Percentiles rank a stretch among this genome's conserved stretches.
phyloP scores from a whole-genome alignment of 2,888 invertebrate genomes.

The Phlogophora meticulosa region DNA sequence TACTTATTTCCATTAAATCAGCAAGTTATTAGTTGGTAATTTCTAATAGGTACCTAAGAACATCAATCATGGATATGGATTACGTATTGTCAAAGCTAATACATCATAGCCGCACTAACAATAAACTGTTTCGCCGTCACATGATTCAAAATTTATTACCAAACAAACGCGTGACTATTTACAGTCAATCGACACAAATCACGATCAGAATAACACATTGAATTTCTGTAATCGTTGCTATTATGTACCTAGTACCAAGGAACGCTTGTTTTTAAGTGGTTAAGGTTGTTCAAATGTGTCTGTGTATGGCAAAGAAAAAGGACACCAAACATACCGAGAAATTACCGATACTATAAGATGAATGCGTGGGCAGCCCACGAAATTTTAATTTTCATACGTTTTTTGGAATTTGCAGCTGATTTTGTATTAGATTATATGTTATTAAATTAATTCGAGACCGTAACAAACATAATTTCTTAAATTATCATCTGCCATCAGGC shows the following conservation, averaged over 20 bases:
- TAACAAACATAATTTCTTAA: too few relatives aligned
- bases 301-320: not conserved
- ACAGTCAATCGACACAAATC: constrained; percentile 28
- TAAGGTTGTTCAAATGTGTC: not conserved
- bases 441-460: too few relatives aligned
- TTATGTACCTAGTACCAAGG: not conserved
- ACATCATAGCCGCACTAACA: constrained; percentile 27
- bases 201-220: constrained; percentile 1
- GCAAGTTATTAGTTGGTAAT: constrained; percentile 10
- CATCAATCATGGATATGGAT: constrained; percentile 33
- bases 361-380: too few relatives aligned
- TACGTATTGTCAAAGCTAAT: constrained; percentile 39
- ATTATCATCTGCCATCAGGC: too few relatives aligned
- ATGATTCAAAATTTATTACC: constrained; percentile 41
- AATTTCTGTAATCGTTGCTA: constrained; percentile 4
- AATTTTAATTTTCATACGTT: too few relatives aligned
- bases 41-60: not conserved
- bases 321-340: not conserved
- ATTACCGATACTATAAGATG: too few relatives aligned
- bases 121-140: constrained; percentile 34
- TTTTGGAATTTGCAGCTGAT: too few relatives aligned
- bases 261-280: not conserved
- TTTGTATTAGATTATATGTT: too few relatives aligned
- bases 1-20: too few relatives aligned
- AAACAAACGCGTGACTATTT: constrained; percentile 29